Evolutionary conservation across 1,140 invertebrate genomes (phyloP), one percentile per base, ranked within the genome.

Genomic region (Drosophila repleta): DNA sequence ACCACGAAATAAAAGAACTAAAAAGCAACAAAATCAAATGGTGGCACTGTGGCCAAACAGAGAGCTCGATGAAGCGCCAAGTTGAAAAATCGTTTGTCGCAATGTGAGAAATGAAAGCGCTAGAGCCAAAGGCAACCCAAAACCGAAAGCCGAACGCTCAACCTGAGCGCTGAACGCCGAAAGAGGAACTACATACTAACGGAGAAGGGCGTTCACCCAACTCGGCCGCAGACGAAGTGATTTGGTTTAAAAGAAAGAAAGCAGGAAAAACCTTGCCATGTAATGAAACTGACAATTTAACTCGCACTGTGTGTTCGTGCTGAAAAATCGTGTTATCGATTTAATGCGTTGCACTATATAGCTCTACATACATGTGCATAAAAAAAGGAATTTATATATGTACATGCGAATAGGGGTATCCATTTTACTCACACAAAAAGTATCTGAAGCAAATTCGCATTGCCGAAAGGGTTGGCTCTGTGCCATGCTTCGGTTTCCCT

Each of bases 221-320:
- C 72, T 79, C 75, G 76, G 79, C 79, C 83, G 83, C 84, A 88
- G 83, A 64, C 84, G 83, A 83, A 89, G 60, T 84, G 83, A 88
- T 88, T 88, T 88, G 76, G 79, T 89, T 88, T 79, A 79, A 89
- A 76, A 77, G 32, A 63, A 53, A 52, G 45, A 37, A 48, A 39
- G 35, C 11, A 45, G 24, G 46, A 46, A 49, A 60, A 57, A 48
- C 35, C 60, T 79, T 74, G 79, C 79, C 83, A 88, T 76, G 83
- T 88, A 88, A 88, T 88, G 83, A 88, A 88, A 88, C 83, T 88
- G 83, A 88, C 83, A 88, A 88, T 88, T 88, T 88, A 88, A 88
- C 83, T 83, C 76, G 68, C 69, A 68, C 62, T 69, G 65, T 51
- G 63, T 77, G 67, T 70, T 83, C 79, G 79, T 89, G 84, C 69